phyloP scores from a whole-genome alignment of 2,797 vertebrate genomes.

The Karalla daura region DNA sequence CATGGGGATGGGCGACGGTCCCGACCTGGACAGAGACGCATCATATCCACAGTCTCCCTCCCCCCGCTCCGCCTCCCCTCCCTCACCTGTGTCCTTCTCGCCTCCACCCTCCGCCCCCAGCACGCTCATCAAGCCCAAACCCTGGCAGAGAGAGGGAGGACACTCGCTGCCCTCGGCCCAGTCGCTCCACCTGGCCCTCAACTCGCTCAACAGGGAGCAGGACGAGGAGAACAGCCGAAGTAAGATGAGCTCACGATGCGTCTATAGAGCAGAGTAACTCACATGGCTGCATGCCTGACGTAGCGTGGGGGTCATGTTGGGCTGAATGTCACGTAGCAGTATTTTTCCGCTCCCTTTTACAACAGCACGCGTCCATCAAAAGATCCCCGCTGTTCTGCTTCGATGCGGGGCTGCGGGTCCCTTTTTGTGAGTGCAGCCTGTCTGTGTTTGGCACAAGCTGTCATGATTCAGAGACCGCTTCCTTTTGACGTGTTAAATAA shows the following conservation, averaged over 20 bases:
- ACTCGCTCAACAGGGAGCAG: slow-evolving; percentile 86
- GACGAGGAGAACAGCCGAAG: slow-evolving; percentile 85
- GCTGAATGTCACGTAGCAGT: neutral
- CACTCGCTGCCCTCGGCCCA: slow-evolving; percentile 84
- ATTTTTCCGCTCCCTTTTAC: neutral
- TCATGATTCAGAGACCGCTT: neutral
- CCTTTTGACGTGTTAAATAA: slow-evolving; percentile 9
- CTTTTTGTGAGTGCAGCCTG: neutral
- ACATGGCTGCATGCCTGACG: neutral
- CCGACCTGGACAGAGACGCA: slow-evolving; percentile 68
- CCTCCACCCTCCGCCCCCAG: slow-evolving; percentile 81
- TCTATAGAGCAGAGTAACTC: neutral
- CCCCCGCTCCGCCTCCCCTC: slow-evolving; percentile 73
- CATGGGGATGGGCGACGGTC: slow-evolving; percentile 61
- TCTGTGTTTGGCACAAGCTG: slow-evolving; percentile 8
- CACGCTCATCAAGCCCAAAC: slow-evolving; percentile 84
- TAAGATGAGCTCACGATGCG: slow-evolving; percentile 64
- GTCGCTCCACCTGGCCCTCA: slow-evolving; percentile 87
- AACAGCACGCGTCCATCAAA: neutral
- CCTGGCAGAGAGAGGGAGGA: slow-evolving; percentile 83
- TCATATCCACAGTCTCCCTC: slow-evolving; percentile 77
- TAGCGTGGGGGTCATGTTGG: neutral
- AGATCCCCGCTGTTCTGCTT: neutral
- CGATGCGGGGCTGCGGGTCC: neutral
- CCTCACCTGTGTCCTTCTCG: slow-evolving; percentile 82